Conservation (phyloP, 2,113 vertebrate genomes). For the Vombatus ursinus region DNA sequence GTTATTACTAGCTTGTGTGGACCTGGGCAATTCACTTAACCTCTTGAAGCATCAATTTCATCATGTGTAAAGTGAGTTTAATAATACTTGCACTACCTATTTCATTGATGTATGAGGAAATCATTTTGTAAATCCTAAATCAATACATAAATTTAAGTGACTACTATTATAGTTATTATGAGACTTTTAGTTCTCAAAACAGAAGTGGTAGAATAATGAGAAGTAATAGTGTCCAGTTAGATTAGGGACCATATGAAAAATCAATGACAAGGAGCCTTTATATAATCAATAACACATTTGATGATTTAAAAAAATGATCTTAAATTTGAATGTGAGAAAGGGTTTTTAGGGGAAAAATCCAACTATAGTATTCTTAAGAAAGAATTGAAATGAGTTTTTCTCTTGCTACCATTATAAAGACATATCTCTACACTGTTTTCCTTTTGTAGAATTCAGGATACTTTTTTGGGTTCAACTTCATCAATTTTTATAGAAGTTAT, state of each 20-base stretch:
- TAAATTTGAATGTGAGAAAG: neutral
- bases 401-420: too few relatives aligned
- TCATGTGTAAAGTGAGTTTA: neutral
- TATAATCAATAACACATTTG: neutral
- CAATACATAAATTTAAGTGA: neutral
- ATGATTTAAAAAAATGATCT: neutral
- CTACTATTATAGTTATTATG: neutral
- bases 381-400: too few relatives aligned
- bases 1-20: neutral
- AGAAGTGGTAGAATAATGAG: neutral
- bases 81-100: neutral
- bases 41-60: neutral
- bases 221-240: neutral
- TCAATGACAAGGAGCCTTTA: neutral
- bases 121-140: neutral
- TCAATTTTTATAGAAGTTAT: too few relatives aligned
- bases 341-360: neutral
- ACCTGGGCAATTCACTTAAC: neutral
- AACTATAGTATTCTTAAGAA: neutral
- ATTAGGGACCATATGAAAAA: neutral
- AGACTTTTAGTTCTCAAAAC: neutral
- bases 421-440: too few relatives aligned
- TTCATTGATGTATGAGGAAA: neutral
- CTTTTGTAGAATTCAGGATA: too few relatives aligned
- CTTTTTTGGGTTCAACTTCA: too few relatives aligned